phyloP scores from a whole-genome alignment of 2,888 invertebrate genomes.

The Leptinotarsa tumamoca region DNA sequence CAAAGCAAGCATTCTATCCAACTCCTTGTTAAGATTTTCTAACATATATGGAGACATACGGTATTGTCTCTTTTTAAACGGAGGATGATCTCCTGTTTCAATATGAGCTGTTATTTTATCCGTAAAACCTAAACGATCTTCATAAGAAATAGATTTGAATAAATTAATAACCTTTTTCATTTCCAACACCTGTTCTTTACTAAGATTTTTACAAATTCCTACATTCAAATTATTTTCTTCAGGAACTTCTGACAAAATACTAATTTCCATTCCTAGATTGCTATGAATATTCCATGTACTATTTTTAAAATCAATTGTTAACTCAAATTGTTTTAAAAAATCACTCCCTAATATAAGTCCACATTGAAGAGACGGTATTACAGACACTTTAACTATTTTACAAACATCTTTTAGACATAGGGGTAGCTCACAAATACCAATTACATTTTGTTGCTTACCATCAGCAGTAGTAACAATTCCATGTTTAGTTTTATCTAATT shows the following conservation, averaged over 20 bases:
- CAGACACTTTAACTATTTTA: not conserved
- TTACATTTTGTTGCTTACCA: not conserved
- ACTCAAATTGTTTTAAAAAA: not conserved
- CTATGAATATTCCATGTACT: not conserved
- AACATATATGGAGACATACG: conserved; percentile 2
- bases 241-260: not conserved
- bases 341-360: not conserved
- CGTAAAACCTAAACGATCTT: not conserved
- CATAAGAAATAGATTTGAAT: conserved; percentile 5
- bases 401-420: not conserved
- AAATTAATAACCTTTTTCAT: not conserved
- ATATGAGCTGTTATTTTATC: not conserved
- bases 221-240: conserved; percentile 1
- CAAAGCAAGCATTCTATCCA: not conserved
- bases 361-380: not conserved
- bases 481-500: not conserved
- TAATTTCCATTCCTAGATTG: not conserved
- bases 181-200: not conserved
- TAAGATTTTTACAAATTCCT: not conserved
- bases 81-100: not conserved
- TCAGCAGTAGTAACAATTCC: conserved; percentile 1
- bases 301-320: not conserved
- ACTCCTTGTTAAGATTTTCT: not conserved
- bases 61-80: not conserved
- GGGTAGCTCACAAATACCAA: not conserved